Evolutionary conservation across 1,140 invertebrate genomes (phyloP).

Genomic region (Palaemon carinicauda): DNA sequence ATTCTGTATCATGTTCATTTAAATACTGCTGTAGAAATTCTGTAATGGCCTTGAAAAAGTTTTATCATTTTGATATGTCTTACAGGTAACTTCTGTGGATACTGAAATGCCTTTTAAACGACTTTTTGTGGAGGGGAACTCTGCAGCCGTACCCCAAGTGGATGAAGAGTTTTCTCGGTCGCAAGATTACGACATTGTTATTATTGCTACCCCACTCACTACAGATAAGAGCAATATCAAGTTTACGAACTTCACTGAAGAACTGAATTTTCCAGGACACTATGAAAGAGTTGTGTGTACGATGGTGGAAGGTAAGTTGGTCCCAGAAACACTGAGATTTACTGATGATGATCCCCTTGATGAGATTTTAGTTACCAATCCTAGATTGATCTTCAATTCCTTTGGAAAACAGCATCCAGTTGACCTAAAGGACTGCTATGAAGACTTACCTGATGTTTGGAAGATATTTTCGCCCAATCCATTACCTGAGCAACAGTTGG

Average conservation of each 20-base stretch:
- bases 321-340: conserved; percentile 11
- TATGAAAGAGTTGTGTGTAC: conserved; percentile 28
- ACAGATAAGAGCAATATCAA: conserved; percentile 26
- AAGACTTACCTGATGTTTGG: conserved; percentile 24
- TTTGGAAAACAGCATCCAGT: conserved; percentile 20
- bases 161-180: background rate
- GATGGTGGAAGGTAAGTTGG: conserved; percentile 23
- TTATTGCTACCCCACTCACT: conserved; percentile 34
- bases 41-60: no score
- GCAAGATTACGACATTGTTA: conserved; percentile 36
- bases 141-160: background rate
- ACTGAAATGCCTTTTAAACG: background rate
- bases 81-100: conserved; percentile 21
- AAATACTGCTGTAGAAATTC: background rate
- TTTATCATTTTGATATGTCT: background rate
- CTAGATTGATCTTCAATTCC: conserved; percentile 22
- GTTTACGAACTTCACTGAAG: conserved; percentile 28
- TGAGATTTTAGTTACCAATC: conserved; percentile 34
- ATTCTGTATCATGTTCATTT: background rate
- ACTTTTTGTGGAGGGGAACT: background rate
- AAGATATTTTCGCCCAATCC: conserved; percentile 22
- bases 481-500: background rate
- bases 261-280: conserved; percentile 19
- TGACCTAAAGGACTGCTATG: background rate
- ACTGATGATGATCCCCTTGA: conserved; percentile 10